These are phyloP conservation scores for Himalopsyche tibetana DNA, from an alignment of 2,888 invertebrate genomes.

Conservation along the genomic window DNA sequence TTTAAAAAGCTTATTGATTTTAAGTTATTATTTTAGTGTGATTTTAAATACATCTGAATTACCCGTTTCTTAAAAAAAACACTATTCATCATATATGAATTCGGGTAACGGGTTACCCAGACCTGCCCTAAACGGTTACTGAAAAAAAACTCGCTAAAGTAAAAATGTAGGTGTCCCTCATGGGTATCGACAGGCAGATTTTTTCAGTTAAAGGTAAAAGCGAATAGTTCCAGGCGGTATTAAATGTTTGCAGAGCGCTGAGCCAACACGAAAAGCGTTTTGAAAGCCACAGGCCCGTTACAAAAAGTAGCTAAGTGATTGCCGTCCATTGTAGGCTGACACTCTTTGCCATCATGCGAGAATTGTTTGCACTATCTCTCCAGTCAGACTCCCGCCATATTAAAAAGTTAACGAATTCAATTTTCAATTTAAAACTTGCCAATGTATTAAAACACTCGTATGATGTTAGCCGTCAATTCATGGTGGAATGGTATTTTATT, in stretches of 20 bases:
- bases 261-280: background rate
- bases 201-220: background rate
- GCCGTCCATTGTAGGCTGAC: background rate
- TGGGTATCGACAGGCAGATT: background rate
- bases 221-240: background rate
- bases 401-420: background rate
- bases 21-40: too few species aligned
- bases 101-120: too few species aligned
- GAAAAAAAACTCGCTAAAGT: background rate
- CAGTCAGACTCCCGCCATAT: background rate
- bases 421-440: too few species aligned
- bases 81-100: too few species aligned
- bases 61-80: too few species aligned
- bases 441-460: too few species aligned
- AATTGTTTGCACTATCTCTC: background rate
- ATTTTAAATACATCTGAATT: too few species aligned
- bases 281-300: background rate
- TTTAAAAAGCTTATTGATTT: too few species aligned
- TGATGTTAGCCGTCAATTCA: too few species aligned
- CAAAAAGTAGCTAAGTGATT: background rate
- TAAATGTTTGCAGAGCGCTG: background rate
- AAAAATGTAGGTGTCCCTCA: background rate
- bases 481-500: too few species aligned
- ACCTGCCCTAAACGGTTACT: background rate
- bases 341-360: background rate